Conservation (phyloP, 1,140 invertebrate species). For the Ectropis grisescens region DNA sequence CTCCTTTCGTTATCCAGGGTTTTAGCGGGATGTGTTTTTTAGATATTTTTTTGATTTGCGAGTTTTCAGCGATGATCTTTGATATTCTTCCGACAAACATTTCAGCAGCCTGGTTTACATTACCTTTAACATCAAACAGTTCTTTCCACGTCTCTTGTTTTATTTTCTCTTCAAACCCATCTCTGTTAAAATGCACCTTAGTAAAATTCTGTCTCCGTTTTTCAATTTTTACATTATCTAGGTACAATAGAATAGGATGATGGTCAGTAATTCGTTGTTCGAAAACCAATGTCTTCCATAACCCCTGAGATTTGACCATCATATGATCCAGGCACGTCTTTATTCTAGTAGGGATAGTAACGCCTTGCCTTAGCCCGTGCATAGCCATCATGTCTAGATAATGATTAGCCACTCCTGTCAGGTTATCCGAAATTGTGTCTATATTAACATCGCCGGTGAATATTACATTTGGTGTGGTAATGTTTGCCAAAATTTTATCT, state of each 20-base stretch:
- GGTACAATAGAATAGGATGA: neutral
- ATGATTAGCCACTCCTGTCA: neutral
- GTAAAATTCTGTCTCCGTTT: neutral
- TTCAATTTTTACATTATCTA: neutral
- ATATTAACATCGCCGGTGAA: conserved; percentile 8
- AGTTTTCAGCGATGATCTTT: conserved; percentile 2
- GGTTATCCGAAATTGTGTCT: conserved; percentile 3
- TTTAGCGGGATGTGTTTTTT: conserved; percentile 11
- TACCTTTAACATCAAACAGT: too few species aligned
- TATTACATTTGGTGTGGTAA: conserved; percentile 5
- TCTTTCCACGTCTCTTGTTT: too few species aligned
- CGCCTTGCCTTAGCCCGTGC: neutral
- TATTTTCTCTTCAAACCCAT: too few species aligned
- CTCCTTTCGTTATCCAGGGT: conserved; percentile 9
- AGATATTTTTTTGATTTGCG: neutral
- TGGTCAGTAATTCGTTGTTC: neutral
- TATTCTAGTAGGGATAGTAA: conserved; percentile 2
- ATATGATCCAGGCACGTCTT: conserved; percentile 3
- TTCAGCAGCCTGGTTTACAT: too few species aligned
- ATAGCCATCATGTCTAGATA: conserved; percentile 5
- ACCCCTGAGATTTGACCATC: conserved; percentile 2
- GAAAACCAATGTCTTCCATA: neutral
- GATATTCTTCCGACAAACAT: neutral
- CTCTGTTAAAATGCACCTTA: too few species aligned
- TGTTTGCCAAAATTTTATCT: conserved; percentile 7